These are phyloP conservation scores for Oscheius sp. DNA, from an alignment of 2,888 invertebrate species.

Conservation along the genomic window DNA sequence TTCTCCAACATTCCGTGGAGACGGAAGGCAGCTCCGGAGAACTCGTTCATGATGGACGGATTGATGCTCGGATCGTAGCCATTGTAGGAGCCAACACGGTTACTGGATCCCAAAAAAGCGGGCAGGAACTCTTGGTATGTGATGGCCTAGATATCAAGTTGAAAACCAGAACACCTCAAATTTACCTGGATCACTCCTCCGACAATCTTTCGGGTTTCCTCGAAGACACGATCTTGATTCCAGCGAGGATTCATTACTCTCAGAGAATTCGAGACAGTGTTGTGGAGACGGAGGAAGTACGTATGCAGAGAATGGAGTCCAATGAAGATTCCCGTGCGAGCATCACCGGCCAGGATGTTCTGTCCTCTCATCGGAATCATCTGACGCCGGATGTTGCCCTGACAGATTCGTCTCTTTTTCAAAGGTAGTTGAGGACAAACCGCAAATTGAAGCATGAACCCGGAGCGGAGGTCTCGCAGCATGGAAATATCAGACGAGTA, in stretches of 20 bases:
- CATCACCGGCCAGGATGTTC: conserved; percentile 59
- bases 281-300: conserved; percentile 88
- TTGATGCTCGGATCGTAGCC: conserved; percentile 86
- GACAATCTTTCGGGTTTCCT: conserved; percentile 75
- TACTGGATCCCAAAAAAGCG: conserved; percentile 83
- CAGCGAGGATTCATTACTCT: conserved; percentile 72
- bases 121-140: conserved; percentile 85
- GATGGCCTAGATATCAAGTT: conserved; percentile 77
- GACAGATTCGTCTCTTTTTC: not conserved
- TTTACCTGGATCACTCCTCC: conserved; percentile 63
- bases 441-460: conserved; percentile 4
- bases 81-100: conserved; percentile 82
- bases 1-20: conserved; percentile 88
- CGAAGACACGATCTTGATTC: conserved; percentile 67
- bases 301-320: conserved; percentile 79
- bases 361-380: conserved; percentile 41
- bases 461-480: conserved; percentile 50
- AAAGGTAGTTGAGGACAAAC: conserved; percentile 2
- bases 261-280: conserved; percentile 75
- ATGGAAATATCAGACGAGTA: conserved; percentile 66
- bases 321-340: conserved; percentile 66
- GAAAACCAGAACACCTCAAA: conserved; percentile 46
- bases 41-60: conserved; percentile 90
- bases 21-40: conserved; percentile 91
- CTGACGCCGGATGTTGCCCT: conserved; percentile 11